phyloP scores from a whole-genome alignment of 2,113 vertebrate species.

The Diadophis punctatus region DNA sequence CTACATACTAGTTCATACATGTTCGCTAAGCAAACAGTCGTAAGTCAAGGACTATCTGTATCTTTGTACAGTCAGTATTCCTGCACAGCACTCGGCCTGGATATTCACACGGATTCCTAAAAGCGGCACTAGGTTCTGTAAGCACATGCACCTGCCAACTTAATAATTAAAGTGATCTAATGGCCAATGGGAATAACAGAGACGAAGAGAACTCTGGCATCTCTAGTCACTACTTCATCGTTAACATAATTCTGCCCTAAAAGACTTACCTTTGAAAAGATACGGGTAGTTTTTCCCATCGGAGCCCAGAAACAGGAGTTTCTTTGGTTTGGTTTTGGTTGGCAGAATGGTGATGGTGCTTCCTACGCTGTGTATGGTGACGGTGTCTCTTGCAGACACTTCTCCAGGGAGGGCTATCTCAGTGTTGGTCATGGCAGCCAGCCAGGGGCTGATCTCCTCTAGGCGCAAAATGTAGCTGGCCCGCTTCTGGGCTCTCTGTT shows the following conservation, averaged over 20 bases:
- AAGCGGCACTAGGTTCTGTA: neutral
- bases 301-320: conserved; percentile 92
- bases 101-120: neutral
- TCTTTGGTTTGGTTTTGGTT: conserved; percentile 98
- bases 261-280: conserved; percentile 88
- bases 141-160: neutral
- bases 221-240: too few species aligned
- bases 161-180: neutral
- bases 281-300: conserved; percentile 96
- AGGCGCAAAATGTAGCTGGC: conserved; percentile 90
- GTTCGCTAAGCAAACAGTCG: too few species aligned
- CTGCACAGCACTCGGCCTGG: neutral
- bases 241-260: neutral
- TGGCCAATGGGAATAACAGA: neutral
- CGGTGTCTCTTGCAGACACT: conserved; percentile 88
- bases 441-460: conserved; percentile 93
- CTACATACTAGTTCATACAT: too few species aligned
- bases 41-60: too few species aligned
- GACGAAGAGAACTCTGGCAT: neutral
- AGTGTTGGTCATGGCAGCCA: conserved; percentile 87
- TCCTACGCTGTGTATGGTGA: conserved; percentile 93
- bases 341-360: conserved; percentile 95
- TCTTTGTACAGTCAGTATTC: too few species aligned
- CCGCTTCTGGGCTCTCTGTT: conserved; percentile 94
- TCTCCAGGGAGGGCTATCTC: conserved; percentile 96